Conservation (phyloP, 2,888 invertebrate species). For the Pherbina coryleti region DNA sequence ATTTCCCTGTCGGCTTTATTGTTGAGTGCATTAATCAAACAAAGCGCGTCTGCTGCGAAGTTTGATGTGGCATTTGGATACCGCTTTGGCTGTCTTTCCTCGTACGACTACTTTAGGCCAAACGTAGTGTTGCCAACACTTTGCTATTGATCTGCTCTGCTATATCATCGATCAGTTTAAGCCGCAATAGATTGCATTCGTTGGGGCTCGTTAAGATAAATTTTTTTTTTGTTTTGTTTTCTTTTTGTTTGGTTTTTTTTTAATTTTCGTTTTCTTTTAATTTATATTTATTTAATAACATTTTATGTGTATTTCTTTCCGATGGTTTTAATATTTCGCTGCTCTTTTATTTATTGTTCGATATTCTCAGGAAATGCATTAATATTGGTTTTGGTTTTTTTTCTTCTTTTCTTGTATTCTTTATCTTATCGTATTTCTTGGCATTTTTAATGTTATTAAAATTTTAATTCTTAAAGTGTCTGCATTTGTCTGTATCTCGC, state of each 20-base stretch:
- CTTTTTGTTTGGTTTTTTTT: no score
- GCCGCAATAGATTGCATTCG: not conserved
- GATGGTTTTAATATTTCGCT: slow-evolving; percentile 11
- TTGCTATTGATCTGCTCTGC: not conserved
- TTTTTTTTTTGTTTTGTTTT: not conserved
- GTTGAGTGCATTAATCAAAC: slow-evolving; percentile 42
- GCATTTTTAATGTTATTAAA: slow-evolving; percentile 24
- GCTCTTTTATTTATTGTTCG: slow-evolving; percentile 7
- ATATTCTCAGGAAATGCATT: slow-evolving; percentile 34
- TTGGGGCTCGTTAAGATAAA: slow-evolving; percentile 10
- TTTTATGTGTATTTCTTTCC: not conserved
- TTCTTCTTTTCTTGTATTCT: not conserved
- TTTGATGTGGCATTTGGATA: not conserved
- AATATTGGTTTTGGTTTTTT: not conserved
- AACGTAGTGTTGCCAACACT: not conserved
- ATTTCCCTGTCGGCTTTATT: not conserved
- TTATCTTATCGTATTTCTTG: not conserved
- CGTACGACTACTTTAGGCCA: not conserved
- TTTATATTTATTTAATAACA: slow-evolving; percentile 10
- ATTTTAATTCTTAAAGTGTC: not conserved
- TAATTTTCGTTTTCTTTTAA: not conserved
- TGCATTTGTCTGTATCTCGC: not conserved
- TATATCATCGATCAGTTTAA: not conserved
- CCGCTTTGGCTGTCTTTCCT: not conserved
- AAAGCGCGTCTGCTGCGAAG: slow-evolving; percentile 7